Base-by-base conservation (phyloP, 2,797 vertebrate species). In the Taeniopygia guttata region DNA sequence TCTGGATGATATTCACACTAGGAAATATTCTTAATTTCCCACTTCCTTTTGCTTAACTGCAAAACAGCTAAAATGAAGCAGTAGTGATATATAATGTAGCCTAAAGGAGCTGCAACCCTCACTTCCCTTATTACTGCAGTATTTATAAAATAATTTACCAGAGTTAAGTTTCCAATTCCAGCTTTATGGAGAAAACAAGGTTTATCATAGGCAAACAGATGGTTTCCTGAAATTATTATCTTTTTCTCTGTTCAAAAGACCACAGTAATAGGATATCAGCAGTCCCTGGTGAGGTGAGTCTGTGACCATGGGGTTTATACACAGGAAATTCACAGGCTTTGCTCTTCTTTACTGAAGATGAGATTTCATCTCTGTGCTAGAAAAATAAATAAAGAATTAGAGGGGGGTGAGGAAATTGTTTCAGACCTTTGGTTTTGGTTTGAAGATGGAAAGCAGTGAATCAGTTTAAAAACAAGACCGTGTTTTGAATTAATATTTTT, bases 191-290 rank as follows among this genome's bases (percentile, higher is more conserved):
- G 79, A 88, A 95, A 93, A 93, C 0, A 2, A 84, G n/a, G 52
- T 96, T 91, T 96, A 94, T 94, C 87, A 21, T 38, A 88, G 30
- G 30, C 69, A 91, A 96, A 77, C 87, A 94, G 95, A 86, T 92
- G 82, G 69, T 79, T 94, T 96, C 60, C 79, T 88, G 67, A 90
- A 91, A 85, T 96, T n/a, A 60, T 16, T 59, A 67, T 84, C 11
- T 86, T 56, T 82, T 92, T 79, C 27, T 84, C 13, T 75, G 19
- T 87, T 92, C 83, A 72, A 45, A 95, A 93, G 68, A 40, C 52
- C 74, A 45, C 4, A 1, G 52, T 91, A 91, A 89, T 70, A 81
- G 55, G 40, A 76, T 94, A 90, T 87, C 78, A 67, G 59, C 82
- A 87, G n/a, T 86, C 79, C 76, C n/a, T 59, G 26, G 48, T 29